Evolutionary conservation across 1,140 invertebrate genomes (phyloP).

Genomic region (Phenacoccus solenopsis): DNA sequence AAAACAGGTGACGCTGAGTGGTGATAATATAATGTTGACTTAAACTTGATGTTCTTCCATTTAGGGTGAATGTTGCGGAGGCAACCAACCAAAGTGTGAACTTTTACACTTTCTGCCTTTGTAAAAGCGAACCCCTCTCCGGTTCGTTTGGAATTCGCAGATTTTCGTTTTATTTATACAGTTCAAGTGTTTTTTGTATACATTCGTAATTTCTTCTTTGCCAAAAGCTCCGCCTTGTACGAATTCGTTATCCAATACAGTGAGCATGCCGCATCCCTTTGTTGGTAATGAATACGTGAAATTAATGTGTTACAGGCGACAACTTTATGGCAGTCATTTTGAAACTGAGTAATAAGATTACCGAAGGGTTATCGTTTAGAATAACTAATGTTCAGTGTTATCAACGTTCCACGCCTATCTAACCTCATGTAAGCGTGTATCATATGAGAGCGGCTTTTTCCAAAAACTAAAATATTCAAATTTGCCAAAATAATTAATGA

Average conservation of each 20-base stretch:
- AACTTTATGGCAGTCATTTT: conserved; percentile 2
- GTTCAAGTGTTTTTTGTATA: conserved; percentile 2
- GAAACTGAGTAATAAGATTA: neutral
- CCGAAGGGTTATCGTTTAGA: neutral
- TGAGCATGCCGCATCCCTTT: neutral
- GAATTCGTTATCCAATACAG: neutral
- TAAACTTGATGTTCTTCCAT: conserved; percentile 18
- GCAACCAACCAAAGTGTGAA: conserved; percentile 16
- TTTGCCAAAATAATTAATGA: neutral
- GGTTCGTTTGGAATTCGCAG: neutral
- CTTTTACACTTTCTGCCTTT: conserved; percentile 16
- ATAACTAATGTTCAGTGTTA: neutral
- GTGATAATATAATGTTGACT: conserved; percentile 14
- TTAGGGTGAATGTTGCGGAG: conserved; percentile 6
- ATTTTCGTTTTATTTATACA: neutral
- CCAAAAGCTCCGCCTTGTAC: neutral
- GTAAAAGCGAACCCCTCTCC: neutral
- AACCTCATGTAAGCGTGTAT: no score
- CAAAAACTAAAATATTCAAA: neutral
- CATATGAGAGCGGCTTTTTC: neutral
- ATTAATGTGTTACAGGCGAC: neutral
- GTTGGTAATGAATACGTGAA: neutral
- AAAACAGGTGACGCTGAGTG: conserved; percentile 15
- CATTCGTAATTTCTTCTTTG: neutral
- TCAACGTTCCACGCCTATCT: neutral